These are phyloP conservation scores for Macropus fuliginosus DNA, from an alignment of 2,797 vertebrate species.

Conservation along the genomic window DNA sequence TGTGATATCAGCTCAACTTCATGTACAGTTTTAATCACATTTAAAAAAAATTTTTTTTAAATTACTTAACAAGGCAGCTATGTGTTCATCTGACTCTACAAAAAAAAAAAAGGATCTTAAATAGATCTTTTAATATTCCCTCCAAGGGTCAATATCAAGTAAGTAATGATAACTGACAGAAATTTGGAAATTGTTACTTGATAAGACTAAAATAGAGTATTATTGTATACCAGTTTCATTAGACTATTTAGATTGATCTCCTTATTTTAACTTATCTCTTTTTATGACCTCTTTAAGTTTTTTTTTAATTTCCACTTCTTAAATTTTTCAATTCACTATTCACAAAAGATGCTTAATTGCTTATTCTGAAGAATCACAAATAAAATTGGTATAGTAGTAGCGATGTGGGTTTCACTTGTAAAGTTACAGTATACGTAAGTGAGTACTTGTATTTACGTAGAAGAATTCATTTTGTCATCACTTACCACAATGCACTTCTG, in stretches of 20 bases:
- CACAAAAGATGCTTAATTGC: background rate
- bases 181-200: background rate
- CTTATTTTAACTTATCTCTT: constrained; percentile 20
- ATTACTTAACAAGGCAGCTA: constrained; percentile 9
- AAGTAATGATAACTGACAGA: background rate
- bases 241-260: background rate
- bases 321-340: background rate
- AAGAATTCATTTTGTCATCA: constrained; percentile 11
- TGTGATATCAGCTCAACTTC: constrained; percentile 22
- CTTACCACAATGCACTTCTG: constrained; percentile 6
- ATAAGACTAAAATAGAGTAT: constrained; percentile 26
- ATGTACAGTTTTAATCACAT: constrained; percentile 8
- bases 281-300: background rate
- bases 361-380: background rate
- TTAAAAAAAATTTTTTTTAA: no score
- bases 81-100: background rate
- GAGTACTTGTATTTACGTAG: background rate
- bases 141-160: background rate
- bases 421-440: background rate
- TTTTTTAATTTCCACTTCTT: background rate
- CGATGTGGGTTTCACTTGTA: constrained; percentile 6
- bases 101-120: background rate
- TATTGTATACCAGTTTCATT: constrained; percentile 20
- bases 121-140: constrained; percentile 39
- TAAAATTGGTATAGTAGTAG: background rate